Evolutionary conservation across 2,797 vertebrate genomes (phyloP), one percentile per base, ranked within the genome.

Genomic region (Serranus cabrilla): DNA sequence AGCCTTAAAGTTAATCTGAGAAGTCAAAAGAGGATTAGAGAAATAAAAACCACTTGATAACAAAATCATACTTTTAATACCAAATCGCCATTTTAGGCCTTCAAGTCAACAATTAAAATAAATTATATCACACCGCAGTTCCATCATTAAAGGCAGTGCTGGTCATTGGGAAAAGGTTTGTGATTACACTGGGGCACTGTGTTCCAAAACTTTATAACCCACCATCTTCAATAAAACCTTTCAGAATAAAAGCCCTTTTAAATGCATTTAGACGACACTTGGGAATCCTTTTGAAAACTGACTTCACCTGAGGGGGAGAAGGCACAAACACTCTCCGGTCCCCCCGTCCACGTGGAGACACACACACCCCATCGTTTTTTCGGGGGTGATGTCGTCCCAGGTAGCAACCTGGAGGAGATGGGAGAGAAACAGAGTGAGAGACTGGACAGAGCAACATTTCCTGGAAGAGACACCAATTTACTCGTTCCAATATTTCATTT

Each of bases 391-490:
- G 74, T 71, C 81, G 82, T 89, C 64, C 84, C 90, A 92, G 90
- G 90, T 80, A 87, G 91, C 92, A 93, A 92, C 93, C 93, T 94
- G 91, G 76, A 89, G 87, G 74, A 92, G 70, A 91, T 27, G 86
- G 80, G 70, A 87, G 65, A 91, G 37, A 90, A 34, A 74, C 0
- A 79, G 60, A 80, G 78, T 94, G 86, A 94, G 91, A 79, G 27
- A 78, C 17, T 49, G 71, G 2, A 59, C 56, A 2, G 1, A 62
- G 11, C 5, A 46, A 31, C 0, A 14, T 34, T 77, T 74, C 23
- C 45, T 25, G 74, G 76, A 84, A 78, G 88, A 88, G 80, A 93
- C 89, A 82, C 85, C 78, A 85, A 71, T 71, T 50, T 64, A 81
- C 37, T 85, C 17, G 76, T 81, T 87, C 81, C 82, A 80, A 47